phyloP scores from a whole-genome alignment of 2,113 vertebrate genomes.

The Amphiprion ocellaris region DNA sequence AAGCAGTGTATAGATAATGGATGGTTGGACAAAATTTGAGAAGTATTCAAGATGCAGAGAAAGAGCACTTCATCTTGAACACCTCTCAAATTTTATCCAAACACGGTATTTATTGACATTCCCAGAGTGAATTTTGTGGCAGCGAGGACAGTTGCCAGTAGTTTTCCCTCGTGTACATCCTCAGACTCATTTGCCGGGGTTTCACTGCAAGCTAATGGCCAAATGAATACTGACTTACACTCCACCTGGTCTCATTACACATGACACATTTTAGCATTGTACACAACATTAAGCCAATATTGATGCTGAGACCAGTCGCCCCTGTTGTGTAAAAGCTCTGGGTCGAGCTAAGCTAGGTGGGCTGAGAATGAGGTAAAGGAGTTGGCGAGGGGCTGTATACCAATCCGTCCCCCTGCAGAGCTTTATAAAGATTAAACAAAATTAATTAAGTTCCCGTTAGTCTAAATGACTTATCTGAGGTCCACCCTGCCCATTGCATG shows the following conservation, averaged over 20 bases:
- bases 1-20: too few relatives aligned
- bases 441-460: constrained; percentile 82
- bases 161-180: constrained; percentile 8
- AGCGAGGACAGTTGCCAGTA: not conserved
- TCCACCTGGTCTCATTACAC: constrained; percentile 70
- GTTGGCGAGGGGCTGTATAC: constrained; percentile 59
- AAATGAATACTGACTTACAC: constrained; percentile 59
- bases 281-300: constrained; percentile 72
- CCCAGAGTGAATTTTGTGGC: not conserved
- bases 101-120: constrained; percentile 21
- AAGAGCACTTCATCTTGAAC: constrained; percentile 27
- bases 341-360: constrained; percentile 50
- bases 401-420: constrained; percentile 62
- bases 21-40: not conserved
- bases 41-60: not conserved
- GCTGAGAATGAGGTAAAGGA: constrained; percentile 53
- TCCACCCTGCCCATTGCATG: constrained; percentile 66
- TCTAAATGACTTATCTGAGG: constrained; percentile 80
- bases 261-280: constrained; percentile 56
- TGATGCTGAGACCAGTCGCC: constrained; percentile 40
- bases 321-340: constrained; percentile 40
- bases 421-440: constrained; percentile 79
- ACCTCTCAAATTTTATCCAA: too few relatives aligned
- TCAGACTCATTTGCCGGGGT: constrained; percentile 35
- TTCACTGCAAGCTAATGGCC: constrained; percentile 34